A percentile compares a stretch with the other conserved stretches of the same genome.
Evolutionary conservation across 92 coral and sea anemone genomes (phyloP).

Genomic region (Diadumene lineata): DNA sequence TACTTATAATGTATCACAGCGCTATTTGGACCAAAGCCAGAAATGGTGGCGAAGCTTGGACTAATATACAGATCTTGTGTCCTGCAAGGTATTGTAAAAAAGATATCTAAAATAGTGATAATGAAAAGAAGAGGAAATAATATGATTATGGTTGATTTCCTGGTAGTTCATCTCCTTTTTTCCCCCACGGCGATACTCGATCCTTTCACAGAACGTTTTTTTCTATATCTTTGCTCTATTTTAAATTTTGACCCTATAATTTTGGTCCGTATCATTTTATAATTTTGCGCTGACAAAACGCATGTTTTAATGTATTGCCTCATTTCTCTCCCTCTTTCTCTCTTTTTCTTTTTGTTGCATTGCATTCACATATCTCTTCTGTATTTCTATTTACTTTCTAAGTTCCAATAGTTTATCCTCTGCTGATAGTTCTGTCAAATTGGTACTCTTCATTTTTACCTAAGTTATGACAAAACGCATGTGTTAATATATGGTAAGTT

Average conservation of each 20-base stretch:
- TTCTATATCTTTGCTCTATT: too few relatives aligned
- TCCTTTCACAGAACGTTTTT: too few relatives aligned
- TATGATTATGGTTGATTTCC: too few relatives aligned
- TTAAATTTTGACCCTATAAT: too few relatives aligned
- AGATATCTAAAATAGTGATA: background rate
- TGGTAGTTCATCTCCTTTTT: too few relatives aligned
- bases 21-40: slow-evolving; percentile 91
- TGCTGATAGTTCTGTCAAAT: slow-evolving; percentile 74
- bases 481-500: background rate
- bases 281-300: too few relatives aligned
- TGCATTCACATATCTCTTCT: background rate
- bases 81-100: slow-evolving; percentile 23
- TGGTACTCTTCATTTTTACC: slow-evolving; percentile 58
- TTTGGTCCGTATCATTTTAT: too few relatives aligned
- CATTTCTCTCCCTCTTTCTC: too few relatives aligned
- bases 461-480: slow-evolving; percentile 9
- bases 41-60: slow-evolving; percentile 89
- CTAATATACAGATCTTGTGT: slow-evolving; percentile 79
- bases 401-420: slow-evolving; percentile 71
- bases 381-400: slow-evolving; percentile 52
- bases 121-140: too few relatives aligned
- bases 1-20: slow-evolving; percentile 98
- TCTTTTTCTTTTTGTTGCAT: too few relatives aligned
- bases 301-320: too few relatives aligned
- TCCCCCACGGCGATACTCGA: too few relatives aligned